Conservation (phyloP, 2,113 vertebrate genomes). For the Seriola quinqueradiata region DNA sequence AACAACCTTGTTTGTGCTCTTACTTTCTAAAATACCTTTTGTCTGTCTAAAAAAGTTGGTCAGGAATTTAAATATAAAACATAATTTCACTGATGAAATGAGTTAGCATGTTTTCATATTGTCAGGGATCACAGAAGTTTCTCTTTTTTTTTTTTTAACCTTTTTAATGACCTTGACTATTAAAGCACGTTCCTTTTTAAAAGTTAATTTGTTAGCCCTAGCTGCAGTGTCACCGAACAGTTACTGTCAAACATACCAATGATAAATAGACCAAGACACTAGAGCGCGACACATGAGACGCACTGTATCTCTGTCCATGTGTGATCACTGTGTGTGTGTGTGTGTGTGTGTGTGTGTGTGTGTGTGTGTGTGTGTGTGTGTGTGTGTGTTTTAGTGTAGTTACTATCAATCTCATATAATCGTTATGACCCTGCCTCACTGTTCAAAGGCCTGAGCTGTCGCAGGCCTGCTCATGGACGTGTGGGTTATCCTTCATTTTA, state of each 20-base stretch:
- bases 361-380: slow-evolving; percentile 18
- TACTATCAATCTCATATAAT: slow-evolving; percentile 87
- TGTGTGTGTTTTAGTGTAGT: slow-evolving; percentile 24
- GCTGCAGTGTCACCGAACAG: background rate
- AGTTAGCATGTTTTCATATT: background rate
- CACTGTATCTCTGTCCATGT: background rate
- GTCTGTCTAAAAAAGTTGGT: background rate
- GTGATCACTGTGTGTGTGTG: background rate
- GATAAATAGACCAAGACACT: background rate
- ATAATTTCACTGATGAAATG: background rate
- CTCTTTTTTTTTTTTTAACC: too few species aligned
- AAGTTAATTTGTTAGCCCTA: background rate
- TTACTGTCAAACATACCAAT: slow-evolving; percentile 9
- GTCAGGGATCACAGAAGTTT: background rate
- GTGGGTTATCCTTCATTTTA: background rate
- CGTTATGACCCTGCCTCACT: slow-evolving; percentile 81
- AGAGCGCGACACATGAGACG: slow-evolving; percentile 9
- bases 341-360: slow-evolving; percentile 31
- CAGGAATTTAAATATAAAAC: background rate
- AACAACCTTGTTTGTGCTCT: background rate
- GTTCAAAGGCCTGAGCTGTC: slow-evolving; percentile 81
- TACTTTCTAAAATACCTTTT: background rate
- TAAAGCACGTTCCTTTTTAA: too few species aligned
- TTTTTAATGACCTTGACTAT: too few species aligned
- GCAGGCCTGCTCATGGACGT: slow-evolving; percentile 42